A percentile compares a stretch with the other conserved stretches of the same genome.
phyloP scores from a whole-genome alignment of 1,140 invertebrate genomes.

The Plutomurus gul region DNA sequence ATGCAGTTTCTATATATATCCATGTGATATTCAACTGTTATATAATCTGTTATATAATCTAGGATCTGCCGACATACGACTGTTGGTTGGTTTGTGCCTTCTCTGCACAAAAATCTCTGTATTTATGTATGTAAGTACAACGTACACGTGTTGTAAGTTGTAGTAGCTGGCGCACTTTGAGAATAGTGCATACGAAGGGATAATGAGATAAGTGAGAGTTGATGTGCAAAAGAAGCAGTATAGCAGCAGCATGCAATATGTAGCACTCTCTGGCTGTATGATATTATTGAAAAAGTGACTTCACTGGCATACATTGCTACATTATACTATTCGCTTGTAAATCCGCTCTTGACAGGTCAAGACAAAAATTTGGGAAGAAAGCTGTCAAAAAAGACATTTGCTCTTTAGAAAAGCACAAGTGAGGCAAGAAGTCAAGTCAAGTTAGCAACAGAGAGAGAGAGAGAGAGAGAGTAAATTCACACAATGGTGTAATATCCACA shows the following conservation, averaged over 20 bases:
- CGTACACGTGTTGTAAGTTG: too few relatives aligned
- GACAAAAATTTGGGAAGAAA: constrained; percentile 23
- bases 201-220: not conserved
- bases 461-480: not conserved
- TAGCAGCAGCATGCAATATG: not conserved
- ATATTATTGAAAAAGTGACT: constrained; percentile 9
- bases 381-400: constrained; percentile 16
- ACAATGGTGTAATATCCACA: not conserved
- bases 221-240: not conserved
- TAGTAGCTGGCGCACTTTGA: too few relatives aligned
- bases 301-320: constrained; percentile 5
- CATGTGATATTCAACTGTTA: too few relatives aligned
- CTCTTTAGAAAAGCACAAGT: constrained; percentile 7
- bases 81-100: too few relatives aligned
- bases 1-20: too few relatives aligned
- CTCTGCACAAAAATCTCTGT: too few relatives aligned
- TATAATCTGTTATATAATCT: too few relatives aligned
- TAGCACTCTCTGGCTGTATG: not conserved
- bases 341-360: not conserved
- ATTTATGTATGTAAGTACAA: too few relatives aligned
- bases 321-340: not conserved
- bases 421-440: not conserved
- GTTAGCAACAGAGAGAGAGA: not conserved
- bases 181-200: not conserved
- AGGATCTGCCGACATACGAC: too few relatives aligned